Conservation (phyloP, 2,888 invertebrate species). For the Erebia aethiops region DNA sequence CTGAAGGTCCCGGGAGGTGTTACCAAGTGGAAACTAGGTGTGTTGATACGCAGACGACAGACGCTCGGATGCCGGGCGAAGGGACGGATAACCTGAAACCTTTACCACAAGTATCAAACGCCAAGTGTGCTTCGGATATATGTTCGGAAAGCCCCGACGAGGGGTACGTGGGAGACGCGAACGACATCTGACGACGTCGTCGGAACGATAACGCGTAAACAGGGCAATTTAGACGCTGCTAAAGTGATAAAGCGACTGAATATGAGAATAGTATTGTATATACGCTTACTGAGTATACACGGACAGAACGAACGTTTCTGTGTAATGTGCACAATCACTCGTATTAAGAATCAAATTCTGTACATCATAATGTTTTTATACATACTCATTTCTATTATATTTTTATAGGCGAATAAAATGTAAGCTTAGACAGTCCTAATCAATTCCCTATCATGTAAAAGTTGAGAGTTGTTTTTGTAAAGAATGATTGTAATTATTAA, state of each 20-base stretch:
- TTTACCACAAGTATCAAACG: conserved; percentile 72
- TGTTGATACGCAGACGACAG: conserved; percentile 84
- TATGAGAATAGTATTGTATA: conserved; percentile 69
- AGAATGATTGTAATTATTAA: background rate
- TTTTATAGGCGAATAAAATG: conserved; percentile 37
- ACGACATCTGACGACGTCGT: conserved; percentile 87
- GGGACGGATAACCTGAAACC: conserved; percentile 71
- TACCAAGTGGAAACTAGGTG: conserved; percentile 84
- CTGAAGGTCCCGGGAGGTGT: conserved; percentile 73
- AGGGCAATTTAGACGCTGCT: conserved; percentile 73
- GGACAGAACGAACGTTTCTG: conserved; percentile 28
- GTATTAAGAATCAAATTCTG: conserved; percentile 34
- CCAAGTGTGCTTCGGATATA: conserved; percentile 78
- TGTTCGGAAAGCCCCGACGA: conserved; percentile 93
- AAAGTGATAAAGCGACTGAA: conserved; percentile 82
- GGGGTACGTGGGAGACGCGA: conserved; percentile 92
- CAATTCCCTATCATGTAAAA: conserved; percentile 19
- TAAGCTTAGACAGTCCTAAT: conserved; percentile 32
- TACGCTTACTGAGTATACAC: conserved; percentile 40
- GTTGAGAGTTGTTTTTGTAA: conserved; percentile 9
- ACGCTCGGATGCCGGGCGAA: conserved; percentile 71
- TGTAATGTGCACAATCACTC: conserved; percentile 44
- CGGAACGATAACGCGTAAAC: conserved; percentile 71
- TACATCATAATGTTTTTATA: conserved; percentile 37
- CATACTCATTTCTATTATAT: conserved; percentile 39